phyloP scores from a whole-genome alignment of 1,140 invertebrate species.

The Euwallacea similis region DNA sequence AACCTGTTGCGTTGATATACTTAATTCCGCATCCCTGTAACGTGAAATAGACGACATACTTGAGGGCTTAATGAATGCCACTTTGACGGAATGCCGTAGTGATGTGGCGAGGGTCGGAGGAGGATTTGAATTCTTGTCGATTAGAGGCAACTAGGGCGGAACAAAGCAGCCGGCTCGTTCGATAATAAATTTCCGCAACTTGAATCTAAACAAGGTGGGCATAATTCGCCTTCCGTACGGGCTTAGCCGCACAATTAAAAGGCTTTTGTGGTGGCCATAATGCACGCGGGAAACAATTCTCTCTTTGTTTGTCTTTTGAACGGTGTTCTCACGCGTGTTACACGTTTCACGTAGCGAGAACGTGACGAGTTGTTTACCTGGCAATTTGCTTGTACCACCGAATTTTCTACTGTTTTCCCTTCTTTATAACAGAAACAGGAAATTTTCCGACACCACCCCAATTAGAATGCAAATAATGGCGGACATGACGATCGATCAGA shows the following conservation, averaged over 20 bases:
- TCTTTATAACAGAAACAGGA: neutral
- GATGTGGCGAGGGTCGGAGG: neutral
- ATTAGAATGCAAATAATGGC: slow-evolving; percentile 16
- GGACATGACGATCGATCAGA: slow-evolving; percentile 12
- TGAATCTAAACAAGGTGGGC: slow-evolving; percentile 18
- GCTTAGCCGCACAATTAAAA: slow-evolving; percentile 20
- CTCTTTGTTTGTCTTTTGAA: slow-evolving; percentile 17
- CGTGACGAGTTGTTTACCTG: slow-evolving; percentile 3
- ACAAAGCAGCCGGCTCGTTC: neutral
- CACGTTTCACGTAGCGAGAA: neutral
- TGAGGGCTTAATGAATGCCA: slow-evolving; percentile 21
- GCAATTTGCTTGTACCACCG: slow-evolving; percentile 3
- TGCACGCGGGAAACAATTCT: slow-evolving; percentile 15
- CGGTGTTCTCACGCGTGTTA: slow-evolving; percentile 1
- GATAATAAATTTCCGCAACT: slow-evolving; percentile 13
- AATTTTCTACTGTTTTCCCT: slow-evolving; percentile 1
- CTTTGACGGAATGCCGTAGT: slow-evolving; percentile 20
- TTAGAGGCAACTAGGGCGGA: neutral
- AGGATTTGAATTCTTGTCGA: neutral
- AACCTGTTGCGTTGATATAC: slow-evolving; percentile 20
- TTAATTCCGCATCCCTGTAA: neutral
- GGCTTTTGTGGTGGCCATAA: slow-evolving; percentile 16
- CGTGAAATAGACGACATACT: slow-evolving; percentile 18
- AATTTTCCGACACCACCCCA: neutral
- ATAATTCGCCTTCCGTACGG: slow-evolving; percentile 17